A percentile compares a stretch with the other conserved stretches of the same genome.
Conservation (phyloP, 1,140 invertebrate genomes). For the Euura lappo region DNA sequence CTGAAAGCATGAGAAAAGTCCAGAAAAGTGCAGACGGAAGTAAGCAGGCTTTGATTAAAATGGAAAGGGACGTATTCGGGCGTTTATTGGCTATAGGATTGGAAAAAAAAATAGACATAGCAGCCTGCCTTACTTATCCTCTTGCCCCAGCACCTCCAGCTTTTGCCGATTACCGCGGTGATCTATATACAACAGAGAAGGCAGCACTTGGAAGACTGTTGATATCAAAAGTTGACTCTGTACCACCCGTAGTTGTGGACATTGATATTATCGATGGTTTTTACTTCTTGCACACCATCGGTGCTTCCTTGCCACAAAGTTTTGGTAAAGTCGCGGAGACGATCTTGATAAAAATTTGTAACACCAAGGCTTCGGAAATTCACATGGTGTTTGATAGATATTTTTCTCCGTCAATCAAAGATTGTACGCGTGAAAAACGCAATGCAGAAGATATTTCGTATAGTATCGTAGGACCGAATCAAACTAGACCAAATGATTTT, state of each 20-base stretch:
- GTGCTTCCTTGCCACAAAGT: neutral
- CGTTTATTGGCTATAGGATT: constrained; percentile 37
- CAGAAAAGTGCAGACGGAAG: constrained; percentile 21
- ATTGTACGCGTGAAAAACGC: constrained; percentile 39
- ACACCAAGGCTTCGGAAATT: constrained; percentile 26
- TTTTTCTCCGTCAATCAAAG: constrained; percentile 44
- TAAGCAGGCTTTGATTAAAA: constrained; percentile 37
- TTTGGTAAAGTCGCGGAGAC: constrained; percentile 17
- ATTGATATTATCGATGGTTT: constrained; percentile 16
- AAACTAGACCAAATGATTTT: constrained; percentile 43
- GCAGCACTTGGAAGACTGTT: neutral
- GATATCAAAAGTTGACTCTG: constrained; percentile 1
- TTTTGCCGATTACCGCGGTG: constrained; percentile 36
- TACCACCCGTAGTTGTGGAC: neutral
- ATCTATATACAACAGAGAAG: constrained; percentile 30
- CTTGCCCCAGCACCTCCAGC: constrained; percentile 41
- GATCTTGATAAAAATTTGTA: constrained; percentile 14
- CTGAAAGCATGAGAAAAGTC: too few species aligned
- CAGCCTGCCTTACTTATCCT: constrained; percentile 37
- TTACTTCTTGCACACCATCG: constrained; percentile 13
- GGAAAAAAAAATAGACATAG: constrained; percentile 41
- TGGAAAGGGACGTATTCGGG: constrained; percentile 42
- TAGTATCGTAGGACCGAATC: constrained; percentile 37
- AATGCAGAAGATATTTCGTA: constrained; percentile 38
- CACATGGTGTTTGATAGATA: constrained; percentile 47